A percentile compares a stretch with the other conserved stretches of the same genome.
These are phyloP conservation scores for Listronotus bonariensis DNA, from an alignment of 1,140 invertebrate genomes.

Conservation along the genomic window DNA sequence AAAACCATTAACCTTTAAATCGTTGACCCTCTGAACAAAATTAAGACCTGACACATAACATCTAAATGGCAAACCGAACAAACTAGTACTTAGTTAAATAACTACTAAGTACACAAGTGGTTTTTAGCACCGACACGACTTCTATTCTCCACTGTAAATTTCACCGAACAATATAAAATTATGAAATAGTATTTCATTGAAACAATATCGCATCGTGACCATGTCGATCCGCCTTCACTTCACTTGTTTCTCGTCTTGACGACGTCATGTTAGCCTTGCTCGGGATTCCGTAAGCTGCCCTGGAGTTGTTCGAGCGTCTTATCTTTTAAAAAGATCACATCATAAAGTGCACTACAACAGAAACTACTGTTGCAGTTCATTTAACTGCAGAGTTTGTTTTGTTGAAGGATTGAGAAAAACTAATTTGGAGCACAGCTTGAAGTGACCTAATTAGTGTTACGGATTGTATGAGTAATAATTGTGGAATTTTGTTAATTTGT, in stretches of 20 bases:
- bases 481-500: no score
- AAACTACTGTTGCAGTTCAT: conserved; percentile 23
- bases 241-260: conserved; percentile 30
- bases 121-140: conserved; percentile 4
- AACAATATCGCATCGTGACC: conserved; percentile 30
- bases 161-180: conserved; percentile 21
- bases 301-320: conserved; percentile 9
- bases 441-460: no score
- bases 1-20: background rate
- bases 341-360: conserved; percentile 18
- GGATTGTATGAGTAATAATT: no score
- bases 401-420: no score
- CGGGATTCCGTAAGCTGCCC: conserved; percentile 25
- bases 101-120: conserved; percentile 6
- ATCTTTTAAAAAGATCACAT: conserved; percentile 19
- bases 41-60: conserved; percentile 3
- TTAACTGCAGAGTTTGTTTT: background rate
- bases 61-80: background rate
- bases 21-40: background rate
- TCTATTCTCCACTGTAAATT: conserved; percentile 11
- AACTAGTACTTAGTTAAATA: conserved; percentile 14
- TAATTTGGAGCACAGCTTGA: no score
- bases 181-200: conserved; percentile 33
- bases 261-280: conserved; percentile 36
- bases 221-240: conserved; percentile 35